A percentile compares a stretch with the other conserved stretches of the same genome.
Evolutionary conservation across 2,888 invertebrate genomes (phyloP).

Genomic region (Campoletis raptor): DNA sequence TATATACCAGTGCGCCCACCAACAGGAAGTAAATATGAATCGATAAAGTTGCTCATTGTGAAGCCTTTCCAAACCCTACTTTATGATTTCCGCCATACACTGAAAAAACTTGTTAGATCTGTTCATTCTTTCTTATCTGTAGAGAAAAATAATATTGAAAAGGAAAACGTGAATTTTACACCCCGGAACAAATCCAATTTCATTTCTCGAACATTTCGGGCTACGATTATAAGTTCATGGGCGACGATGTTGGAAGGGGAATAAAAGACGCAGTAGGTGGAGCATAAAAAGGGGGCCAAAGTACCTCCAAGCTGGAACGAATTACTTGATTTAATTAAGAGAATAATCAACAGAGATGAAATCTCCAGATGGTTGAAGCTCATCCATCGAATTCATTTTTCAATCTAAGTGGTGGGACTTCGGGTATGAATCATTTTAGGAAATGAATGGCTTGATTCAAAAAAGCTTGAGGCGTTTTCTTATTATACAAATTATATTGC

Average conservation of each 20-base stretch:
- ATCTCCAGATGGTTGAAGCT: background rate
- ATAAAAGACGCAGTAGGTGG: background rate
- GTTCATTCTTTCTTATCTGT: background rate
- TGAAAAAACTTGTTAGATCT: background rate
- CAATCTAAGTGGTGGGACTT: background rate
- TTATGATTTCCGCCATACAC: background rate
- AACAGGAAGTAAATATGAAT: background rate
- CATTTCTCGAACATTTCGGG: background rate
- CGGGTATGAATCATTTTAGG: background rate
- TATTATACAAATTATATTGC: background rate
- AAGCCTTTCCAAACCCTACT: background rate
- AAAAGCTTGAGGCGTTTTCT: background rate
- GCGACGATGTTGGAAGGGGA: background rate
- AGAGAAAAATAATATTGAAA: background rate
- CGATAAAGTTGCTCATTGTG: constrained; percentile 10
- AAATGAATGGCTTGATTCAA: background rate
- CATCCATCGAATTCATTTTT: background rate
- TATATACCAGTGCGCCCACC: background rate
- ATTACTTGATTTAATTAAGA: constrained; percentile 40
- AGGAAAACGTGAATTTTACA: background rate
- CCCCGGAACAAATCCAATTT: background rate
- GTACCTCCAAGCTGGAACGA: background rate
- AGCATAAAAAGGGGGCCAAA: background rate
- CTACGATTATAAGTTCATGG: background rate
- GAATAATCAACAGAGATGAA: constrained; percentile 32